phyloP scores from a whole-genome alignment of 2,888 invertebrate genomes.

The Apamea anceps region DNA sequence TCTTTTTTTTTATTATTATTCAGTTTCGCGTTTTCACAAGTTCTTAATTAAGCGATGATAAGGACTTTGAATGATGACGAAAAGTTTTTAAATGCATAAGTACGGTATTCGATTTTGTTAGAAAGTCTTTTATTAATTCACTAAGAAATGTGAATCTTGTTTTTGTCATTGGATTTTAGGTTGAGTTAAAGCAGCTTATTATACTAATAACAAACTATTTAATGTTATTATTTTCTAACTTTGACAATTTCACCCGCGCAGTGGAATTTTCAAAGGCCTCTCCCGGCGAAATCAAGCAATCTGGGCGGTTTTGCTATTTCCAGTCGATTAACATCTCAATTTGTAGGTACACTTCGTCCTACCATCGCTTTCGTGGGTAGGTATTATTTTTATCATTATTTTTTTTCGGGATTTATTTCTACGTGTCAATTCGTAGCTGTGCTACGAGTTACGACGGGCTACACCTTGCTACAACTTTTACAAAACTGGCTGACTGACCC shows the following conservation, averaged over 20 bases:
- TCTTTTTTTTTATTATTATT: background rate
- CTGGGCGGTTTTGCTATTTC: background rate
- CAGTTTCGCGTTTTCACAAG: background rate
- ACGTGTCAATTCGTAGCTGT: background rate
- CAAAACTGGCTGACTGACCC: background rate
- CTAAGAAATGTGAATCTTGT: background rate
- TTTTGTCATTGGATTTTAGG: background rate
- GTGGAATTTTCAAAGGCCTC: background rate
- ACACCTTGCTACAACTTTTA: slow-evolving; percentile 2
- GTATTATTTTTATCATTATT: background rate
- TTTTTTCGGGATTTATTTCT: background rate
- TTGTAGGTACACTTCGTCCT: background rate
- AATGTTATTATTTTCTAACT: background rate
- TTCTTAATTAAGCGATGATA: background rate
- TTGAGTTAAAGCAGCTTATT: background rate
- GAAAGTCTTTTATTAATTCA: too few relatives aligned
- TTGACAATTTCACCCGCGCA: background rate
- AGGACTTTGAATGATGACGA: background rate
- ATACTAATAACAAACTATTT: background rate
- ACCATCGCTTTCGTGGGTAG: background rate
- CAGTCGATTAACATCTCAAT: background rate
- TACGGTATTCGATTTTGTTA: background rate
- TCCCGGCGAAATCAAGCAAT: background rate
- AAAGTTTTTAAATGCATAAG: background rate
- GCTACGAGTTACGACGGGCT: slow-evolving; percentile 22